Percentiles rank a stretch among this genome's conserved stretches.
Conservation (phyloP, 2,888 invertebrate species). For the Subacronicta megacephala region DNA sequence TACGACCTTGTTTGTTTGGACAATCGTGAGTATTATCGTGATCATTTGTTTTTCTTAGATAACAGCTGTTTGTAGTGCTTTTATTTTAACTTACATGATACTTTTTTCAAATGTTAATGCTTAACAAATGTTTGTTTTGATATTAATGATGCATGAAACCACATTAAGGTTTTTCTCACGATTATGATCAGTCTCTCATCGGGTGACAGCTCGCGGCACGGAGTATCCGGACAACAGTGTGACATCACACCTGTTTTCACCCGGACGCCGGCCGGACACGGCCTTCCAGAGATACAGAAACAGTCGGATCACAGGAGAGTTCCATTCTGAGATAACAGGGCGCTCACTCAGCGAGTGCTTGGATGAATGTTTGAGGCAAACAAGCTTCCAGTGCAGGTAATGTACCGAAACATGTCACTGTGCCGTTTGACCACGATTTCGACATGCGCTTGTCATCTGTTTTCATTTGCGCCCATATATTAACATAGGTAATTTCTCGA, state of each 20-base stretch:
- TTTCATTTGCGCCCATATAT: slow-evolving; percentile 49
- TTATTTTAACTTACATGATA: slow-evolving; percentile 10
- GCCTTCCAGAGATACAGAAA: slow-evolving; percentile 96
- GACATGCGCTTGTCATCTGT: slow-evolving; percentile 45
- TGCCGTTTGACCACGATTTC: slow-evolving; percentile 55
- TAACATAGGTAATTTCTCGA: slow-evolving; percentile 46
- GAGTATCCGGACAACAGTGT: slow-evolving; percentile 97
- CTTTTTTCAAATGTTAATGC: slow-evolving; percentile 25
- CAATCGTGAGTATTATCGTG: slow-evolving; percentile 92
- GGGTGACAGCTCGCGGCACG: slow-evolving; percentile 94
- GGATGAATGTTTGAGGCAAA: slow-evolving; percentile 96
- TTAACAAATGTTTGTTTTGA: slow-evolving; percentile 26
- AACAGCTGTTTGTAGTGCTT: slow-evolving; percentile 29
- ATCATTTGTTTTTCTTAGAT: slow-evolving; percentile 38
- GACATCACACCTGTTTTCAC: slow-evolving; percentile 95
- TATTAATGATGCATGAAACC: slow-evolving; percentile 71
- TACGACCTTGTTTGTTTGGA: slow-evolving; percentile 97
- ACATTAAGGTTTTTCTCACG: slow-evolving; percentile 83
- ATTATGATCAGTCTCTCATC: slow-evolving; percentile 89
- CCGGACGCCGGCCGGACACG: slow-evolving; percentile 95
- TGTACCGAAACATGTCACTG: slow-evolving; percentile 43
- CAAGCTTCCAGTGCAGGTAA: slow-evolving; percentile 96
- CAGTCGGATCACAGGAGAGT: slow-evolving; percentile 95
- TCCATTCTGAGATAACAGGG: slow-evolving; percentile 96
- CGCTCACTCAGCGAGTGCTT: slow-evolving; percentile 96